These are phyloP conservation scores for Cichladusa arquata DNA, from an alignment of 2,113 vertebrate species.

Conservation along the genomic window DNA sequence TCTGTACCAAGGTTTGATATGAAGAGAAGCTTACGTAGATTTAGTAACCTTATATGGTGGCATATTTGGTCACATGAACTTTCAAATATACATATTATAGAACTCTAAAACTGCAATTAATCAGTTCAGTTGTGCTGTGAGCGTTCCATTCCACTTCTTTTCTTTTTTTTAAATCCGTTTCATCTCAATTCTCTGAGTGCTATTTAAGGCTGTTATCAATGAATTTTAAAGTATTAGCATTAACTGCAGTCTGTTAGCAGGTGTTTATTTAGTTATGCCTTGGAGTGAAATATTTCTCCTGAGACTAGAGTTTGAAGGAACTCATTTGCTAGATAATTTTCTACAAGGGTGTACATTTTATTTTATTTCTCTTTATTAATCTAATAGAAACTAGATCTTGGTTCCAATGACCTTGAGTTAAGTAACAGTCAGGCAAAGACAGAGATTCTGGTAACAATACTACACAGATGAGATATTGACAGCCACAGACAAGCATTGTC, in stretches of 20 bases:
- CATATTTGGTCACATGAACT: background rate
- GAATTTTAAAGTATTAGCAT: background rate
- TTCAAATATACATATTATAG: conserved; percentile 1
- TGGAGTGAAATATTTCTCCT: conserved; percentile 18
- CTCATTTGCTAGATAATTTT: conserved; percentile 31
- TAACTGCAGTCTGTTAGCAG: background rate
- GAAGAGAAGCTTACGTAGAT: background rate
- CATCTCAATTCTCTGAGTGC: background rate
- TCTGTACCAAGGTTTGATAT: background rate
- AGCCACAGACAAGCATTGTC: background rate
- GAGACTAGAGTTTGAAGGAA: background rate
- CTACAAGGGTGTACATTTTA: background rate
- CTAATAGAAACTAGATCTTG: background rate
- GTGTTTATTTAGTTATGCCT: conserved; percentile 42
- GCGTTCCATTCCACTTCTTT: background rate
- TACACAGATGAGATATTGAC: background rate
- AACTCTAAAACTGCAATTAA: background rate
- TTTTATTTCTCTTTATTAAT: background rate
- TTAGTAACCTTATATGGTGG: background rate
- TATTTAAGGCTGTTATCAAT: background rate
- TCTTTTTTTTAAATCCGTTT: background rate
- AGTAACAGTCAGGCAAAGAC: background rate
- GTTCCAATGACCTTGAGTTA: background rate
- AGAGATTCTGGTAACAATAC: background rate
- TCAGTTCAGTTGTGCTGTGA: background rate